A percentile compares a stretch with the other conserved stretches of the same genome.
Evolutionary conservation across 2,797 vertebrate species (phyloP).

Genomic region (Emys orbicularis): DNA sequence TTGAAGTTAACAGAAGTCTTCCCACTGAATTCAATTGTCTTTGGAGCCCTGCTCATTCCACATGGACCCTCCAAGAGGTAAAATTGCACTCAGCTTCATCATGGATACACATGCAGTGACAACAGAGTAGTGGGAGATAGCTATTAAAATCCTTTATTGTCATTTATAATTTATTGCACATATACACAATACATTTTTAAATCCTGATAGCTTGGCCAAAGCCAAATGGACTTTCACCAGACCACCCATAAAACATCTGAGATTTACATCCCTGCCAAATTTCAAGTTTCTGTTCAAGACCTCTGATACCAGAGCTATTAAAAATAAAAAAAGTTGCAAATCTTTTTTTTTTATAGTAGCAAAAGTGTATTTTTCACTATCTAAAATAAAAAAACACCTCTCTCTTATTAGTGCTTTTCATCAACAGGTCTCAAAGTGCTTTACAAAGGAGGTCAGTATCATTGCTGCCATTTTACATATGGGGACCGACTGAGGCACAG

Average conservation of each 20-base stretch:
- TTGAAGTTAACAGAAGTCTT: background rate
- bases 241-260: background rate
- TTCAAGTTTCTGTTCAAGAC: background rate
- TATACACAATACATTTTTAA: background rate
- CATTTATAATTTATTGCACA: background rate
- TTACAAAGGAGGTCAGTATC: background rate
- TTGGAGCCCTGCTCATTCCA: background rate
- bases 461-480: background rate
- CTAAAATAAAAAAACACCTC: background rate
- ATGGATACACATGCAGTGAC: background rate
- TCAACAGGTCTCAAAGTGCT: background rate
- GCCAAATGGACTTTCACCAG: background rate
- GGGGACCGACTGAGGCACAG: background rate
- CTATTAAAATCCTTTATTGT: background rate
- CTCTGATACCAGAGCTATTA: background rate
- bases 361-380: fast-evolving
- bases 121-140: background rate
- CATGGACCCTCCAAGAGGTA: background rate
- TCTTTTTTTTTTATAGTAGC: background rate
- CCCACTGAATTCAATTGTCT: background rate
- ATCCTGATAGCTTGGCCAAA: background rate
- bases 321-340: background rate
- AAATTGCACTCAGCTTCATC: background rate
- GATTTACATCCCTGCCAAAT: background rate
- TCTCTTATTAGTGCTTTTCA: background rate